Base-by-base conservation (phyloP, 1,140 invertebrate species). In the Campoletis sonorensis region DNA sequence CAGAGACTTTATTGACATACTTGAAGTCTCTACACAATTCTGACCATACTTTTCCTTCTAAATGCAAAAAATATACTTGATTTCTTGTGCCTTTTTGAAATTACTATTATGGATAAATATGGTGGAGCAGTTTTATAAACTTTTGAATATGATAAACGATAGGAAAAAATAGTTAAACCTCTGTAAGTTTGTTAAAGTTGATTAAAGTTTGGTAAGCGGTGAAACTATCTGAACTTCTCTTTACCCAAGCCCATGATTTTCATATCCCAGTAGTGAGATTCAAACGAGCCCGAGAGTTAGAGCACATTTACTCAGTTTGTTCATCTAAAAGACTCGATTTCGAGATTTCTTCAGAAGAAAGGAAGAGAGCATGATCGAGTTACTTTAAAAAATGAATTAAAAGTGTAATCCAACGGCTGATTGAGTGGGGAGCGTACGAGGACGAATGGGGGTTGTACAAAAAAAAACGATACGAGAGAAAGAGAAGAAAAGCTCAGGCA, bases 351-450 rank as follows among this genome's bases (percentile, higher is more conserved):
- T 40, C n/a, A 21, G 13, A 70, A 70, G 67, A 33, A 18, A 30
- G 26, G 10, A 7, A 70, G 30, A 70, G 30, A 81, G 81, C 76
- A 83, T 80, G 85, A 80, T 86, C 83, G 84, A 87, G 80, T 86
- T 84, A 84, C 85, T 89, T 90, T 83, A 88, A 86, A 89, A 90
- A 91, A 90, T 90, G 90, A 91, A 90, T 91, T 90, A 90, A 91
- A 91, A 90, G 85, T 86, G 89, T 89, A 88, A 90, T 89, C 88
- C 87, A 81, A 67, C 82, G 77, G 83, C 88, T 88, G 89, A 91
- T 90, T 87, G 88, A 87, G 87, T 87, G 86, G 84, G 85, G 85
- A 81, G 80, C 73, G 79, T 67, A 61, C 76, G 71, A 26, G 75
- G 68, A 61, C 54, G 68, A 73, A 30, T 49, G 67, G 80, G 67